Base-by-base conservation (phyloP, 1,140 invertebrate genomes). In the Lutraria rhynchaena region DNA sequence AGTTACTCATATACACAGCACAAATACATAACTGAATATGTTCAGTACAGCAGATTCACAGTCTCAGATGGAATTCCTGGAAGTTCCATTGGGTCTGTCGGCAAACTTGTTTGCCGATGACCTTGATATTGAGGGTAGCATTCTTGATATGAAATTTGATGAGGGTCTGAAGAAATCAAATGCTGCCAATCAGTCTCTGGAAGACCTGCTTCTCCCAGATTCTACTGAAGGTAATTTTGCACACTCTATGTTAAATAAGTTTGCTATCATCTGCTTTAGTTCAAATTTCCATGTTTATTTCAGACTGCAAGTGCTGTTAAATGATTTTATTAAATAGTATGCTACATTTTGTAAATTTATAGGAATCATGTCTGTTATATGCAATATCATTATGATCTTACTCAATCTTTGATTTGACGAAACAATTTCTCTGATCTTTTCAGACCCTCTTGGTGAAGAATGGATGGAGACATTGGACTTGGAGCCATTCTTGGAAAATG, bases 401-500 rank as follows among this genome's bases (percentile, higher is more conserved):
- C n/a, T n/a, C n/a, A n/a, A n/a, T n/a, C n/a, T n/a, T n/a, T n/a
- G n/a, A n/a, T n/a, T n/a, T n/a, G n/a, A n/a, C n/a, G n/a, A n/a
- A n/a, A 41, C 15, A 15, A 7, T 41, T 41, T 41, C 15, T 7
- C 15, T 41, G 5, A 41, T 51, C 24, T 46, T 74, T 81, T 65
- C 49, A 81, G 78, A 81, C 53, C 31, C 46, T 35, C 37, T 81
- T 35, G 49, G 55, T n/a, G 65, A 81, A 41, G 78, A 81, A 58
- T 81, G 78, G 78, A 81, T 81, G 78, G 78, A 81, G 60, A 73
- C 67, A 13, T 24, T 81, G 7, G 69, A 81, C 49, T 41, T 81
- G 24, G 37, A 41, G 37, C 24, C 55, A 19, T 49, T 81, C 19
- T 41, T 73, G 29, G 65, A 80, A 55, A 41, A 53, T 31, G 44